These are phyloP conservation scores for Chrysochloris asiatica DNA, from an alignment of 2,113 vertebrate species.

Conservation along the genomic window DNA sequence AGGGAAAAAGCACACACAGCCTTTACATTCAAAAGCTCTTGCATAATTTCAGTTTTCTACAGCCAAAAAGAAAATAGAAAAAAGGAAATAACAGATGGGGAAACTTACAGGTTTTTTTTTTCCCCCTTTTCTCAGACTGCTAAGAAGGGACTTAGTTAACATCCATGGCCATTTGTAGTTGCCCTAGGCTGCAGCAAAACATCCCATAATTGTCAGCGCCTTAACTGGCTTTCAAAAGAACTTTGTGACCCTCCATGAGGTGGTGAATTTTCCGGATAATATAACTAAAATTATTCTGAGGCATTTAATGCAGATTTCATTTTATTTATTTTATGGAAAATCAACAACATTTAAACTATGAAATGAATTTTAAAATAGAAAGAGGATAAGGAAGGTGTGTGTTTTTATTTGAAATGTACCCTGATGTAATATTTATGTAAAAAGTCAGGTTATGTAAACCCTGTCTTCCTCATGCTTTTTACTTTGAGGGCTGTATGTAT, in stretches of 20 bases:
- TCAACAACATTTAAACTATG: constrained; percentile 69
- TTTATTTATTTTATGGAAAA: constrained; percentile 76
- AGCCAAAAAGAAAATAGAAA: constrained; percentile 83
- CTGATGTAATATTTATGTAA: constrained; percentile 83
- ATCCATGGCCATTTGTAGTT: constrained; percentile 82
- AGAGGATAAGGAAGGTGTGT: constrained; percentile 41
- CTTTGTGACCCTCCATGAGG: constrained; percentile 74
- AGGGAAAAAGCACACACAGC: constrained; percentile 86
- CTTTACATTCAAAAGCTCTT: constrained; percentile 88
- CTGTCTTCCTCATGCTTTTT: constrained; percentile 79
- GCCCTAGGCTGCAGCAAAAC: constrained; percentile 75
- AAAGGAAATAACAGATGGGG: constrained; percentile 86
- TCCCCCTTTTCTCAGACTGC: constrained; percentile 81
- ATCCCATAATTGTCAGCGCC: constrained; percentile 67
- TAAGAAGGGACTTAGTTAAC: constrained; percentile 80
- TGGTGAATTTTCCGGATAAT: constrained; percentile 81
- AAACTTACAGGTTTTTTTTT: constrained; percentile 82
- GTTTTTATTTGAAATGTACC: constrained; percentile 76
- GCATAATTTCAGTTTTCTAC: constrained; percentile 87
- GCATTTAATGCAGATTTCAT: constrained; percentile 70
- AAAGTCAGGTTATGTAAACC: constrained; percentile 80
- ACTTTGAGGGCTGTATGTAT: constrained; percentile 65
- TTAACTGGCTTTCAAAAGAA: constrained; percentile 70
- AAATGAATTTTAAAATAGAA: constrained; percentile 72
- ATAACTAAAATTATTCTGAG: constrained; percentile 69